phyloP scores from a whole-genome alignment of 2,113 vertebrate species.

The Charadrius vociferus region DNA sequence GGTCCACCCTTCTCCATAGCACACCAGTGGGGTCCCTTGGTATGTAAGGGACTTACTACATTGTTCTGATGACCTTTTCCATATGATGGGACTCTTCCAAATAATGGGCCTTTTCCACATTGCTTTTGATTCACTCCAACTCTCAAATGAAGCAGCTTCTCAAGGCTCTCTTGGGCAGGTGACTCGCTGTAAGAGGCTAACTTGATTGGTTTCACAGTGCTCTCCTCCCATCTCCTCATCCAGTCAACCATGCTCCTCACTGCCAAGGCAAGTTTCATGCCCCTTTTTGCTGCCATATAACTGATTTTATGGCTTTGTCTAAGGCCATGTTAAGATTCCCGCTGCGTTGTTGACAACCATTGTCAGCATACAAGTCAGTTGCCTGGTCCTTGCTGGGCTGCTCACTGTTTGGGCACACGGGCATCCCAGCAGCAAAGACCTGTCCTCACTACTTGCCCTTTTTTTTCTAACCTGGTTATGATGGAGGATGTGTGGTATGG shows the following conservation, averaged over 20 bases:
- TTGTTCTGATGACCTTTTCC: not conserved
- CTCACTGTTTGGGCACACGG: accelerated
- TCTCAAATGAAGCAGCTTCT: not conserved
- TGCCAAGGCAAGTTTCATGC: not conserved
- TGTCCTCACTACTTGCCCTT: not conserved
- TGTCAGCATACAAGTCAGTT: not conserved
- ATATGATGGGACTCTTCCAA: not conserved
- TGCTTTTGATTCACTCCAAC: not conserved
- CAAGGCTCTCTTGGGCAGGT: not conserved
- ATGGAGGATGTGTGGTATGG: not conserved
- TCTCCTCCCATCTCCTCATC: not conserved
- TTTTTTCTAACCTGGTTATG: not conserved
- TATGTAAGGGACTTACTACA: not conserved
- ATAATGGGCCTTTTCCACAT: not conserved
- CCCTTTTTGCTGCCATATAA: not conserved
- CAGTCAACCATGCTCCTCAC: not conserved
- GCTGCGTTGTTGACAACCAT: accelerated
- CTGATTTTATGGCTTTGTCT: not conserved
- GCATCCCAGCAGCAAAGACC: not conserved
- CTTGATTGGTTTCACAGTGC: not conserved
- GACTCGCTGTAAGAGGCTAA: not conserved
- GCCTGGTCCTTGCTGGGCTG: not conserved
- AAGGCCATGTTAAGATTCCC: accelerated
- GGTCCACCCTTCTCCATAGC: not conserved
- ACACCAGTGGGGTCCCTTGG: not conserved